phyloP scores from a whole-genome alignment of 2,113 vertebrate genomes.

The Dasyurus viverrinus region DNA sequence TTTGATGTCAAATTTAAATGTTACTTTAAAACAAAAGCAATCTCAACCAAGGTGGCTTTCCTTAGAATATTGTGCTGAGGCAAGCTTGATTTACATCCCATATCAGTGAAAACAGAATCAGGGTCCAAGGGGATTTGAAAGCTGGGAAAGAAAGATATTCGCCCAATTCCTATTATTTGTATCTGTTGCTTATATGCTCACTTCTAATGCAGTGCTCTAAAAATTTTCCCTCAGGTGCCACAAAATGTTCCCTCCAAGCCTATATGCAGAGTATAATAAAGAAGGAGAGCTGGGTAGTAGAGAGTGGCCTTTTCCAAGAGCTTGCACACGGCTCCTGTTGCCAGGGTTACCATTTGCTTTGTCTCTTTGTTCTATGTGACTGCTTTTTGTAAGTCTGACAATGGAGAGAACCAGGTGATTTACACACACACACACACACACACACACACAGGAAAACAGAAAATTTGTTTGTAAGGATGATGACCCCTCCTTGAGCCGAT shows the following conservation, averaged over 20 bases:
- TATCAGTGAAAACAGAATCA: background rate
- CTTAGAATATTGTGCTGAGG: background rate
- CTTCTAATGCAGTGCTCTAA: background rate
- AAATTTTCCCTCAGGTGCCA: fast-evolving
- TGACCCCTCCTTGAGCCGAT: background rate
- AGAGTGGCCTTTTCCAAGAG: background rate
- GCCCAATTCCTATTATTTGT: background rate
- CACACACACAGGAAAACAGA: background rate
- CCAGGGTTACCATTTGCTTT: background rate
- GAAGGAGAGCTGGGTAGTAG: background rate
- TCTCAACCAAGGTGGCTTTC: fast-evolving
- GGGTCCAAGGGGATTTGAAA: background rate
- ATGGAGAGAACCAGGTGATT: background rate
- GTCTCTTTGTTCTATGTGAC: background rate
- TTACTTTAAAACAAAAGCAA: background rate
- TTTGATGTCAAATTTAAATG: background rate
- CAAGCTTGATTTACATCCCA: background rate
- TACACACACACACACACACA: background rate
- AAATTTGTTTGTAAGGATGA: background rate
- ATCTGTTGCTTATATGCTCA: background rate
- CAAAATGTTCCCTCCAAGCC: background rate
- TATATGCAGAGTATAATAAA: background rate
- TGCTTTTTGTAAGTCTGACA: background rate
- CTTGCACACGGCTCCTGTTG: background rate
- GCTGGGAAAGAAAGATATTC: background rate